Base-by-base conservation (phyloP, 2,888 invertebrate genomes). In the Diaperis boleti region DNA sequence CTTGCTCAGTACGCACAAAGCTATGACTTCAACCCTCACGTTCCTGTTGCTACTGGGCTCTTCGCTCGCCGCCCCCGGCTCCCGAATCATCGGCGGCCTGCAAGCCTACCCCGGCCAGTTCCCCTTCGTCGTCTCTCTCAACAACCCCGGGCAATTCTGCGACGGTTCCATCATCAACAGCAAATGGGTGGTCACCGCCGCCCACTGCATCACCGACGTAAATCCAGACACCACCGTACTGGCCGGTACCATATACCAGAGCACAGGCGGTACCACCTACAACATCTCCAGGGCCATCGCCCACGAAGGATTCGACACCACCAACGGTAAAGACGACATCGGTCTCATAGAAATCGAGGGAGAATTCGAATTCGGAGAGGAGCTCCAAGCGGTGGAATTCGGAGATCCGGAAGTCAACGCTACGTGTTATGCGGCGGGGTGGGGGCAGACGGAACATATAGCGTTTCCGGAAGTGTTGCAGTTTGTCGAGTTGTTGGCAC, bases 141-240 rank as follows among this genome's bases (percentile, higher is more conserved):
- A 35, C 4, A 31, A n/a, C 8, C 10, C n/a, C 1, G 13, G 17
- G 1, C 33, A 33, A 10, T 49, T 49, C 10, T 49, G 49, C 33
- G 49, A 22, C 7, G 49, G 49, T 22, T 18, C 35, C 33, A 49
- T 49, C 13, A 15, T 49, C 49, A 31, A 49, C 15, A 35, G 35
- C 17, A 31, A 49, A 5, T 49, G 49, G 49, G 33, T 49, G 6
- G 33, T 49, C 1, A 49, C 49, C 8, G 26, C 20, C 2, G 41
- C 17, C 11, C 45, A 29, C 20, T 29, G 44, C 47, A 13, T 22
- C 11, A 17, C 5, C 18, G 20, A 13, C 22, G 7, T 49, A 33
- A 18, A 14, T 14, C 4, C 4, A 20, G 5, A 1, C 1, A 20
- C 44, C 44, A 44, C 20, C 20, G 6, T 44, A 1, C 10, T 22